A percentile compares a stretch with the other conserved stretches of the same genome.
These are phyloP conservation scores for Poecilobothrus nobilitatus DNA, from an alignment of 2,888 invertebrate species.

Conservation along the genomic window DNA sequence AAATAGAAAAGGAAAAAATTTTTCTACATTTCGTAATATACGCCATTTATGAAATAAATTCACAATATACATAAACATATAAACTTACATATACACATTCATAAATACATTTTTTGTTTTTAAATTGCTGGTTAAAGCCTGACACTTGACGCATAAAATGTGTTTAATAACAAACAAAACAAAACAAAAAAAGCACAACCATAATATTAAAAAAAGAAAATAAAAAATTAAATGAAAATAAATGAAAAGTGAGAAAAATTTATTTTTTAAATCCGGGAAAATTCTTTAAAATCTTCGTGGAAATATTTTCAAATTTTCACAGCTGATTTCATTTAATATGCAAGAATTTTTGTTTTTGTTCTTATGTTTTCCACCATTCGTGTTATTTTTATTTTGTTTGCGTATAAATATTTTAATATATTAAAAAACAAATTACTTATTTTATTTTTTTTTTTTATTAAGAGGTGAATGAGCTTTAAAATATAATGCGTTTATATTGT, in stretches of 20 bases:
- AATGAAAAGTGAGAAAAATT: neutral
- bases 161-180: neutral
- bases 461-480: neutral
- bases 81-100: neutral
- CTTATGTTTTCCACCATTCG: neutral
- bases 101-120: neutral
- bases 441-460: neutral
- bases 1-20: too few relatives aligned
- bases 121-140: neutral
- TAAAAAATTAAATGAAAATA: conserved; percentile 17
- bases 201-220: too few relatives aligned
- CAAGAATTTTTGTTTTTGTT: conserved; percentile 24
- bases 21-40: too few relatives aligned
- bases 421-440: conserved; percentile 1
- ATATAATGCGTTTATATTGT: neutral
- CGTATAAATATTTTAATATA: conserved; percentile 3
- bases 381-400: neutral
- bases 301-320: conserved; percentile 45
- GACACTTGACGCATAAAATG: neutral
- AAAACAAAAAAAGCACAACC: too few relatives aligned
- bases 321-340: conserved; percentile 40
- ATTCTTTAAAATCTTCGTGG: conserved; percentile 42
- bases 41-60: too few relatives aligned
- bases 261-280: neutral
- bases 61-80: neutral